These are phyloP conservation scores for Pomacea canaliculata DNA, from an alignment of 2,888 invertebrate species.

Conservation along the genomic window DNA sequence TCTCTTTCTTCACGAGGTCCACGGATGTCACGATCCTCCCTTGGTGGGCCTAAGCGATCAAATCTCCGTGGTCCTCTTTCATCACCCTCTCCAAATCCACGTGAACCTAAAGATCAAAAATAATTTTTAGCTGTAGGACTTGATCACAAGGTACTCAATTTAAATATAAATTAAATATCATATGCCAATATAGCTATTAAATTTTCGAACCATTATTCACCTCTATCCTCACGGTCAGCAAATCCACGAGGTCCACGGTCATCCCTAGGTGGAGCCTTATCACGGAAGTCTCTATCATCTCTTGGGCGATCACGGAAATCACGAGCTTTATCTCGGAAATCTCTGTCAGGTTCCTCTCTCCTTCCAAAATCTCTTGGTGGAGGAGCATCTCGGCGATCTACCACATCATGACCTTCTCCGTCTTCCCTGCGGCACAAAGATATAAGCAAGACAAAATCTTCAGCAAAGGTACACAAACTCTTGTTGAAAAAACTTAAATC, in stretches of 20 bases:
- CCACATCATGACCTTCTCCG: conserved; percentile 10
- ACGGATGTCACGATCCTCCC: conserved; percentile 28
- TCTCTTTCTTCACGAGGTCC: conserved; percentile 34
- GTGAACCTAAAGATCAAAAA: background rate
- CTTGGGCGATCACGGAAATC: background rate
- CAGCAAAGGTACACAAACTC: background rate
- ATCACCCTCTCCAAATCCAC: conserved; percentile 1
- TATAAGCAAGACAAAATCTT: background rate
- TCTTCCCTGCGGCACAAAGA: conserved; percentile 10
- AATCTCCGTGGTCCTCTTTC: conserved; percentile 30
- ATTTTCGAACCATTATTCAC: conserved; percentile 1
- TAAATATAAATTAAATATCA: too few relatives aligned
- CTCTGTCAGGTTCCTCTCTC: background rate
- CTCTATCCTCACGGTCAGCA: conserved; percentile 13
- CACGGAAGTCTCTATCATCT: conserved; percentile 23
- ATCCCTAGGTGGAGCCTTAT: conserved; percentile 23
- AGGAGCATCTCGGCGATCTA: conserved; percentile 4
- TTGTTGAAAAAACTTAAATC: too few relatives aligned
- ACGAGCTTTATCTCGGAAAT: conserved; percentile 16
- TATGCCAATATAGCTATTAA: too few relatives aligned
- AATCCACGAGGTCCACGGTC: conserved; percentile 8
- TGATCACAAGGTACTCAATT: too few relatives aligned
- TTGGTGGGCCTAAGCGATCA: conserved; percentile 24
- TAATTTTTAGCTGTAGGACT: too few relatives aligned
- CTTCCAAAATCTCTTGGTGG: too few relatives aligned